phyloP scores from a whole-genome alignment of 2,888 invertebrate genomes.

The Tachina lurida region DNA sequence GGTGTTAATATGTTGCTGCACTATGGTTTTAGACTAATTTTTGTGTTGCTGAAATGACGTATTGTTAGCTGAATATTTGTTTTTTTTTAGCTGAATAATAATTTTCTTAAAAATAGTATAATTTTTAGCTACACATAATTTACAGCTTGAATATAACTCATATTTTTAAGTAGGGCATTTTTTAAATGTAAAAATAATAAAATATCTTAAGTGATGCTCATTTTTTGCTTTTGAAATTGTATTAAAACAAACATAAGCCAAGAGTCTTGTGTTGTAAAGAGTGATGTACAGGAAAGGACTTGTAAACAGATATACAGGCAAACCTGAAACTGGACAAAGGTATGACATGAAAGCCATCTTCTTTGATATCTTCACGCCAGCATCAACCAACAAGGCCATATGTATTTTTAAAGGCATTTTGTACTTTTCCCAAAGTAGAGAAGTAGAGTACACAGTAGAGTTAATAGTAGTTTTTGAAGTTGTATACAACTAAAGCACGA shows the following conservation, averaged over 20 bases:
- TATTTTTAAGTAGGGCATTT: conserved; percentile 19
- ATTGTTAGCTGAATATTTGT: no score
- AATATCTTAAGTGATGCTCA: conserved; percentile 59
- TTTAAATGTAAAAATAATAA: neutral
- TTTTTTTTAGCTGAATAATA: no score
- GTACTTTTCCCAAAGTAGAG: conserved; percentile 34
- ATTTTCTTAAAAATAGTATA: no score
- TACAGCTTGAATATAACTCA: no score
- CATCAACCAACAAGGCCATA: conserved; percentile 41
- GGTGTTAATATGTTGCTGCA: no score
- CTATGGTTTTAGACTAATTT: no score
- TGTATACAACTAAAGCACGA: conserved; percentile 4
- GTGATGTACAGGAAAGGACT: conserved; percentile 14
- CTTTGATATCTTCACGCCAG: neutral
- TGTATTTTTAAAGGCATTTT: conserved; percentile 44
- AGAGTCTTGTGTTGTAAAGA: conserved; percentile 59
- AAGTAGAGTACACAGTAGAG: conserved; percentile 20
- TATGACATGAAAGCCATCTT: conserved; percentile 48
- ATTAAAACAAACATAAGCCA: conserved; percentile 70
- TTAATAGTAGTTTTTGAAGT: conserved; percentile 13
- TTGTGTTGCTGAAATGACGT: no score
- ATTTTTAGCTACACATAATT: no score
- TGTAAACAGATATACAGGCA: conserved; percentile 7
- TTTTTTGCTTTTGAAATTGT: conserved; percentile 61
- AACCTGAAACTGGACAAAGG: conserved; percentile 42